Evolutionary conservation across 2,113 vertebrate species (phyloP).

Genomic region (Choloepus hoffmanni): DNA sequence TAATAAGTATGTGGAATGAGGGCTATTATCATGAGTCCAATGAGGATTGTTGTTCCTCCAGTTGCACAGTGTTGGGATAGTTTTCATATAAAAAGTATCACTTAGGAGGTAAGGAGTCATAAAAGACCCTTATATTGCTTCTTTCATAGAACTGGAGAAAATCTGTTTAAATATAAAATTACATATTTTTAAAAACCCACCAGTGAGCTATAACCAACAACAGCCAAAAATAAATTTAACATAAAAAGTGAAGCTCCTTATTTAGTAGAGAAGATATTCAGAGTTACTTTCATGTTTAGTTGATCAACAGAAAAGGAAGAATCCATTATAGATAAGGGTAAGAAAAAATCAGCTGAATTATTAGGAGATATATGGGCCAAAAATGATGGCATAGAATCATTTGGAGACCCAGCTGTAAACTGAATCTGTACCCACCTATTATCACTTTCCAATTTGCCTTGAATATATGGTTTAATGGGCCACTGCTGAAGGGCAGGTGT

Average conservation of each 20-base stretch:
- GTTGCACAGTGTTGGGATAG: neutral
- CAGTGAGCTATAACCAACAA: neutral
- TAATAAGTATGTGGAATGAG: neutral
- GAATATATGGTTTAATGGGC: too few relatives aligned
- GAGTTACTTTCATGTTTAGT: neutral
- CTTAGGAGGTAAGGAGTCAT: neutral
- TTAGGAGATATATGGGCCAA: neutral
- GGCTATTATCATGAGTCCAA: too few relatives aligned
- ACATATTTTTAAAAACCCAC: neutral
- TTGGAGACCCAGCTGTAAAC: neutral
- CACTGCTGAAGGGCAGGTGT: too few relatives aligned
- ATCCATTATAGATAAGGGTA: neutral
- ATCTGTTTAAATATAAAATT: too few relatives aligned
- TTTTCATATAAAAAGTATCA: neutral
- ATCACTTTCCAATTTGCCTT: neutral
- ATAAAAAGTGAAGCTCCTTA: neutral
- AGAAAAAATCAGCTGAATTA: neutral
- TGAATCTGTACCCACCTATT: neutral
- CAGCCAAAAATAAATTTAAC: neutral
- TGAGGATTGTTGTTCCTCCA: neutral
- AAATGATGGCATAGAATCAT: neutral
- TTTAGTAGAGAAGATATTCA: neutral
- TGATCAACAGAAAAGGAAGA: neutral
- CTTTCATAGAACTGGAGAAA: neutral
- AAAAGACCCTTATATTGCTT: neutral